Base-by-base conservation (phyloP, 2,888 invertebrate genomes). In the Rosalia funebris region DNA sequence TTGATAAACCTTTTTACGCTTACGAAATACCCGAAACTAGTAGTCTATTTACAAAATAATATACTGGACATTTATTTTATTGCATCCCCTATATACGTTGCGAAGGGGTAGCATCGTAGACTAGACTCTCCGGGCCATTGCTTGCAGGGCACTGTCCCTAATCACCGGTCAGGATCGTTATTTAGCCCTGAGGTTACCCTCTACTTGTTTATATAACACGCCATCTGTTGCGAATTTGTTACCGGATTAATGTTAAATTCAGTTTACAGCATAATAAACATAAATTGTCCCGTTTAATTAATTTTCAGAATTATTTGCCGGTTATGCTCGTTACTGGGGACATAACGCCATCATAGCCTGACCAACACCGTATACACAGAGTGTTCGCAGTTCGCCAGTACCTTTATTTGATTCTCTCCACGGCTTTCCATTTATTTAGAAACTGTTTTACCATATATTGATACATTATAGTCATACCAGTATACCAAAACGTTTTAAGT, bases 141-240 rank as follows among this genome's bases (percentile, higher is more conserved):
- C 60, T 64, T 56, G 54, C 54, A 54, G 54, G 44, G 45, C 60
- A 57, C 52, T 57, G 60, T 57, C 61, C 61, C 61, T 64, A 64
- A 64, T 64, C 60, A 58, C 60, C 56, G 61, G 63, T 46, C 65
- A 56, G 62, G 52, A 60, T 63, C 68, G 65, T 65, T 60, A 68
- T 65, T 68, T 60, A 62, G 57, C 63, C 60, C 62, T 41, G 48
- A 57, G 62, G 54, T 53, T 57, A 44, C 62, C 57, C 48, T 57
- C 57, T 37, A 42, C 55, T 64, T 64, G 66, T 66, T 66, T 64
- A 62, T 64, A 57, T 60, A 55, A 55, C 60, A 64, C 66, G 59
- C 62, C 63, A 63, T 63, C 63, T 63, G 63, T 52, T 52, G 59
- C 56, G 47, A 60, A 63, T 63, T 63, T 53, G 63, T 57, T 59